Base-by-base conservation (phyloP, 2,888 invertebrate species). In the Tenthredo livida region DNA sequence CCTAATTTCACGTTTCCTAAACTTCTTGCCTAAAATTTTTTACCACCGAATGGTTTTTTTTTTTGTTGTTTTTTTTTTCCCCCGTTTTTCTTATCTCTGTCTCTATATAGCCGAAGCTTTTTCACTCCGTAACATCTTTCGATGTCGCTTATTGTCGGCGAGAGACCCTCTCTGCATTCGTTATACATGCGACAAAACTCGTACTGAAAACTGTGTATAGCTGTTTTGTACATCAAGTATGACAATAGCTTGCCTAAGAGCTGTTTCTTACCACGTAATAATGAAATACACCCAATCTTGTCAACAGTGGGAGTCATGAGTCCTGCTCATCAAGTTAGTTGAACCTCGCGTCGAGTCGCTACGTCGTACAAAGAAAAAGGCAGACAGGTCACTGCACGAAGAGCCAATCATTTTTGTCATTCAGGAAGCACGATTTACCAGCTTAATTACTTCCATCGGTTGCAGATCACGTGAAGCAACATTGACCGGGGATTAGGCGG, bases 1-100 rank as follows among this genome's bases (percentile, higher is more conserved):
- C n/a, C 72, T 43, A 73, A 37, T 73, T 25, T 73, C 72, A 73
- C 72, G 72, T 73, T 43, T 73, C 72, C 40, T 40, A 72, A 9
- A 72, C 21, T 25, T 29, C 21, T n/a, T 70, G 37, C 9, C 21
- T 17, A 0, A 37, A 33, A 4, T 33, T 33, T 33, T 33, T 33
- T 73, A 37, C 40, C n/a, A n/a, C 17, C 17, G 17, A 50, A 72
- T 6, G n/a, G 29, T 21, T 43, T 72, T 72, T 72, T 72, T n/a
- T n/a, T n/a, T n/a, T n/a, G n/a, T n/a, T n/a, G n/a, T 43, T 72
- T 72, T 72, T 72, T n/a, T n/a, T n/a, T 10, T 3, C 4, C 37
- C 37, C 6, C 10, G 21, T 9, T 21, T 73, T 5, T 73, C 72
- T 43, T 25, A 21, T 21, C 15, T 9, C 9, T 72, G 3, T 43